These are phyloP conservation scores for Apeira syringaria DNA, from an alignment of 2,888 invertebrate species.

Conservation along the genomic window DNA sequence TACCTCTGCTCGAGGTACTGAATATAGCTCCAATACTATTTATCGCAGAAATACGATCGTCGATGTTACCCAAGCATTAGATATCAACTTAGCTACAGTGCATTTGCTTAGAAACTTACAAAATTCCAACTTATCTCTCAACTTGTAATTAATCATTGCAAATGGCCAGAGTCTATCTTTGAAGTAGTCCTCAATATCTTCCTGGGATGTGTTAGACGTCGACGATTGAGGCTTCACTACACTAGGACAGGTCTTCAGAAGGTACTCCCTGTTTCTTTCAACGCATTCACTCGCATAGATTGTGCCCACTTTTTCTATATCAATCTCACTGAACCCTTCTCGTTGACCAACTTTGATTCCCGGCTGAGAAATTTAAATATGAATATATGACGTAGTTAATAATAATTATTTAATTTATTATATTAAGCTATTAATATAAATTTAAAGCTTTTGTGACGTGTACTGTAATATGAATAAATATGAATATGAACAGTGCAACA, in stretches of 20 bases:
- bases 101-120: slow-evolving; percentile 65
- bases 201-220: slow-evolving; percentile 22
- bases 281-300: slow-evolving; percentile 62
- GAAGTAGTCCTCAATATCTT: slow-evolving; percentile 58
- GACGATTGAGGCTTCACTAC: slow-evolving; percentile 41
- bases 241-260: slow-evolving; percentile 64
- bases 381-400: too few species aligned
- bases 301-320: slow-evolving; percentile 60
- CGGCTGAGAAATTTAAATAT: slow-evolving; percentile 37
- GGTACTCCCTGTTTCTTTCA: slow-evolving; percentile 61
- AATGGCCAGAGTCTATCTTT: slow-evolving; percentile 59
- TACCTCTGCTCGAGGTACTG: too few species aligned
- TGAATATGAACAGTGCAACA: too few species aligned
- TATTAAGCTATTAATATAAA: too few species aligned
- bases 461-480: too few species aligned
- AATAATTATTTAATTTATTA: too few species aligned
- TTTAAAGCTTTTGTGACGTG: too few species aligned
- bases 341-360: slow-evolving; percentile 65
- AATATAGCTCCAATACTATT: too few species aligned
- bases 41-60: too few species aligned
- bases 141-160: slow-evolving; percentile 58
- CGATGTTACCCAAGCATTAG: too few species aligned
- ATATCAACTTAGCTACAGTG: too few species aligned
- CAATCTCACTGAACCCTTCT: slow-evolving; percentile 62
- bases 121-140: slow-evolving; percentile 59